Evolutionary conservation across 2,113 vertebrate species (phyloP).

Genomic region (Erinaceus europaeus): DNA sequence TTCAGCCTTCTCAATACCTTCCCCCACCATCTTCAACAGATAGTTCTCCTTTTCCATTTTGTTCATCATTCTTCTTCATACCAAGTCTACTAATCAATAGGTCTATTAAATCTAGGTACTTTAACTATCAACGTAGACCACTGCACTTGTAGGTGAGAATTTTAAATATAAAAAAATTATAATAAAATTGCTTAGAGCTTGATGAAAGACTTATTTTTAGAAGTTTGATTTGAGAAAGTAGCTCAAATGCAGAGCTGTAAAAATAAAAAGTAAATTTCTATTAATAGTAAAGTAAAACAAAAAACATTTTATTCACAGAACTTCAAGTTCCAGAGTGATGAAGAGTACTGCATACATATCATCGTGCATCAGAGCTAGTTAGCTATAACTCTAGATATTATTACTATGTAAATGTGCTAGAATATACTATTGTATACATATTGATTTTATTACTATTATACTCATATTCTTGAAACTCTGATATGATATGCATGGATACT

Average conservation of each 20-base stretch:
- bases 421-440: no score
- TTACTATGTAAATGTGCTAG: no score
- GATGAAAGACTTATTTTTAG: conserved; percentile 16
- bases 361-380: no score
- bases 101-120: neutral
- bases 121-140: neutral
- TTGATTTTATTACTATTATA: no score
- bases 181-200: conserved; percentile 16
- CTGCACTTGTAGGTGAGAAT: neutral
- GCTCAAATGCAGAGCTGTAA: conserved; percentile 3
- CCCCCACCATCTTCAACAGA: neutral
- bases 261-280: conserved; percentile 5
- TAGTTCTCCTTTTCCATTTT: neutral
- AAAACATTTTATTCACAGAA: neutral
- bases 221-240: conserved; percentile 24
- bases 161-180: conserved; percentile 24
- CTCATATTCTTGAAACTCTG: neutral
- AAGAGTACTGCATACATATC: no score
- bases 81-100: neutral
- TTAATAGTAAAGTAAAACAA: conserved; percentile 13
- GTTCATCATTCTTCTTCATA: neutral
- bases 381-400: no score
- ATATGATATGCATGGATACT: neutral
- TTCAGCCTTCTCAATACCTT: no score
- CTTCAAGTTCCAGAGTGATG: neutral